These are phyloP conservation scores for Trichogramma evanescens DNA, from an alignment of 2,888 invertebrate genomes.

Conservation along the genomic window DNA sequence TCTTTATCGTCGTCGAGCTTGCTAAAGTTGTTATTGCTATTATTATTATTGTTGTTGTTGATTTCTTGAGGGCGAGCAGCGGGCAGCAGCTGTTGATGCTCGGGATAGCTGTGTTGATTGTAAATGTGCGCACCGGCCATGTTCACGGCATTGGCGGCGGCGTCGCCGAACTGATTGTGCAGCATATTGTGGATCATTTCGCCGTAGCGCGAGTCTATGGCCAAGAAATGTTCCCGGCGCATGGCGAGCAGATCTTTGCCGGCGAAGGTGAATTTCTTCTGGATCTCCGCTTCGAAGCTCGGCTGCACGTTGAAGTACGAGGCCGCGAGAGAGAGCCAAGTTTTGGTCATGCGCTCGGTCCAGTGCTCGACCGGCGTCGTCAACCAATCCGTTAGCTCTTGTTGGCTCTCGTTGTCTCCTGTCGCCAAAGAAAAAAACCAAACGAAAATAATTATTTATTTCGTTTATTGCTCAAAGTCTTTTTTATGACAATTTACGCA, in stretches of 20 bases:
- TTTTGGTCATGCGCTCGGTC: slow-evolving; percentile 54
- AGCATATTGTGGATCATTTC: slow-evolving; percentile 37
- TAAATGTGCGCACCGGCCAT: no score
- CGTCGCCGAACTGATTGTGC: slow-evolving; percentile 29
- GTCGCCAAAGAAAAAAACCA: not conserved
- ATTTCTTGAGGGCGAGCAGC: not conserved
- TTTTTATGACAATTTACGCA: no score
- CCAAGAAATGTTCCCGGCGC: slow-evolving; percentile 35
- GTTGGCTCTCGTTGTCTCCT: not conserved
- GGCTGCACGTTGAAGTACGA: slow-evolving; percentile 36
- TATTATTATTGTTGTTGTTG: not conserved
- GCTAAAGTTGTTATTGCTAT: not conserved
- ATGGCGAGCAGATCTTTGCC: slow-evolving; percentile 36
- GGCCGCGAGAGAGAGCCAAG: slow-evolving; percentile 48
- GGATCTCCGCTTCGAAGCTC: slow-evolving; percentile 28
- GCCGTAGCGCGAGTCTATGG: slow-evolving; percentile 38
- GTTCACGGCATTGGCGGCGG: slow-evolving; percentile 3
- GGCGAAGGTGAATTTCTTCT: slow-evolving; percentile 36
- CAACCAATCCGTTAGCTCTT: slow-evolving; percentile 46
- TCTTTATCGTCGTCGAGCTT: no score
- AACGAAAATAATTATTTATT: not conserved
- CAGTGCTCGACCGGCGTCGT: slow-evolving; percentile 52
- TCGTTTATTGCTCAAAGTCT: not conserved
- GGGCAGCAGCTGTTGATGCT: not conserved
- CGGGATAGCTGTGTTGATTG: not conserved